These are phyloP conservation scores for Parapsyche elsis DNA, from an alignment of 1,140 invertebrate genomes.

Conservation along the genomic window DNA sequence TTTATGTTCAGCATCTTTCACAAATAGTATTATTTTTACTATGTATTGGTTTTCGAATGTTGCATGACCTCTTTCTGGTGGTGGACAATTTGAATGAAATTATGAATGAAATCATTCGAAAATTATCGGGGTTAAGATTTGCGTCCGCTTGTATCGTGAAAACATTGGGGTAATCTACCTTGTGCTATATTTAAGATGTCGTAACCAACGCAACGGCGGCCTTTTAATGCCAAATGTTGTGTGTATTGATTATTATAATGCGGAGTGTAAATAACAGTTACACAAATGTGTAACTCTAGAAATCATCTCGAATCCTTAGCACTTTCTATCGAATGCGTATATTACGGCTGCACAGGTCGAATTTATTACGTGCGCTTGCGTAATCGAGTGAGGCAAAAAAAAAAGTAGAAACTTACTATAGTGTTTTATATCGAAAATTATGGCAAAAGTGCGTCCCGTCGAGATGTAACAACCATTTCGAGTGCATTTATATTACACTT, in stretches of 20 bases:
- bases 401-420: conserved; percentile 3
- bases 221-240: conserved; percentile 33
- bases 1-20: too few species aligned
- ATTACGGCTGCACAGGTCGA: background rate
- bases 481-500: conserved; percentile 45
- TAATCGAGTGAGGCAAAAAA: background rate
- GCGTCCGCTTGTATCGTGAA: conserved; percentile 19
- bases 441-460: conserved; percentile 17
- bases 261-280: background rate
- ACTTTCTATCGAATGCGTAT: background rate
- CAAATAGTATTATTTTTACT: too few species aligned
- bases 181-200: conserved; percentile 32
- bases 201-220: conserved; percentile 29
- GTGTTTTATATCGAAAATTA: conserved; percentile 13
- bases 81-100: too few species aligned
- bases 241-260: conserved; percentile 23
- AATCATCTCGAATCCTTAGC: background rate
- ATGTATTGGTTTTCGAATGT: too few species aligned
- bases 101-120: background rate
- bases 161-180: conserved; percentile 33
- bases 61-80: too few species aligned
- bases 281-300: background rate
- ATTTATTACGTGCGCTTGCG: background rate
- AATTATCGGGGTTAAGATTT: conserved; percentile 33
- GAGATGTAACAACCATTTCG: conserved; percentile 33